Evolutionary conservation across 2,888 invertebrate genomes (phyloP).

Genomic region (Megamerina dolium): DNA sequence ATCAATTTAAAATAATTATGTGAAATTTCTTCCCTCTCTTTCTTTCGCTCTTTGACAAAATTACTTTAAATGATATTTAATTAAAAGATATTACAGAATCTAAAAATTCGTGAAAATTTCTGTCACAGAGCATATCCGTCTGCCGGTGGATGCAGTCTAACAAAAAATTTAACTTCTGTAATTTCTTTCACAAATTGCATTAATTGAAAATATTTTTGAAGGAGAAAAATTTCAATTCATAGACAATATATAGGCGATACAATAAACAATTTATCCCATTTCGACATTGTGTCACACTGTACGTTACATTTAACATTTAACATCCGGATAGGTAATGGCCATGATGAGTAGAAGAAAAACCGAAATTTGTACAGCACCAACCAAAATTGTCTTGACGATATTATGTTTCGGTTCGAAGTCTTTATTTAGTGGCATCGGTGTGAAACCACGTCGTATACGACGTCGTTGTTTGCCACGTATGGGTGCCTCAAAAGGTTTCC

Average conservation of each 20-base stretch:
- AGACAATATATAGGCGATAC: no score
- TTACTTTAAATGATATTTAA: background rate
- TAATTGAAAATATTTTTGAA: conserved; percentile 3
- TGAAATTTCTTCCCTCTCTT: background rate
- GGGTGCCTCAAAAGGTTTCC: background rate
- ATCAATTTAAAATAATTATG: no score
- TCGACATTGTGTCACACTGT: no score
- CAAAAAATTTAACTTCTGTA: conserved; percentile 20
- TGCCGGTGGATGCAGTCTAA: no score
- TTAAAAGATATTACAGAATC: conserved; percentile 22
- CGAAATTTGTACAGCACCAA: conserved; percentile 34
- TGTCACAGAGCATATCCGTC: no score
- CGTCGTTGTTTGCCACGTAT: conserved; percentile 16
- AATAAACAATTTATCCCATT: no score
- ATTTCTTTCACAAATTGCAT: conserved; percentile 18
- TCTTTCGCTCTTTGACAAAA: background rate
- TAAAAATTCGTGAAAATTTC: conserved; percentile 12
- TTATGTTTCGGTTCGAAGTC: conserved; percentile 22
- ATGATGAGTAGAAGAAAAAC: conserved; percentile 35
- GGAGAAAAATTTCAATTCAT: conserved; percentile 3
- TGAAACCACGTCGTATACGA: conserved; percentile 16
- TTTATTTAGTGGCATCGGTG: conserved; percentile 19
- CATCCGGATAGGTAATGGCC: conserved; percentile 40
- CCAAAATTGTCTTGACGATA: conserved; percentile 31
- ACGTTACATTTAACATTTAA: conserved; percentile 29